Conservation (phyloP, 2,888 invertebrate genomes). For the Oligia strigilis region DNA sequence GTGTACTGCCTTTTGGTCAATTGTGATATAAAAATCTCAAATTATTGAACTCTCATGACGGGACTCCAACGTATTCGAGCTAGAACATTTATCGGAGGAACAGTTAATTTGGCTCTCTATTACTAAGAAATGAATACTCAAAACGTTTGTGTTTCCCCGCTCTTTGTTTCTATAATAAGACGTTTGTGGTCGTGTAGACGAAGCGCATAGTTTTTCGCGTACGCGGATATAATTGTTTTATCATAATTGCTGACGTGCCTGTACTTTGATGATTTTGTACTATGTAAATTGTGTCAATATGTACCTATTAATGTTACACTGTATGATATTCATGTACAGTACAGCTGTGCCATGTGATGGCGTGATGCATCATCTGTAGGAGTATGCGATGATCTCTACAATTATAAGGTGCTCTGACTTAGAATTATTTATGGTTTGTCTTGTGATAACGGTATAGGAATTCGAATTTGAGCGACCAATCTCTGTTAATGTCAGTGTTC, state of each 20-base stretch:
- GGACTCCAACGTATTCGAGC: slow-evolving; percentile 71
- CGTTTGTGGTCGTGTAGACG: slow-evolving; percentile 50
- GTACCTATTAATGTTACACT: slow-evolving; percentile 83
- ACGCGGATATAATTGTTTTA: slow-evolving; percentile 66
- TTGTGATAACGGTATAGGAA: slow-evolving; percentile 87
- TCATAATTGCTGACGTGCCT: slow-evolving; percentile 81
- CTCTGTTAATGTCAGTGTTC: slow-evolving; percentile 82
- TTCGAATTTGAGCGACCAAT: slow-evolving; percentile 87
- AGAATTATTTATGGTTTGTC: slow-evolving; percentile 87
- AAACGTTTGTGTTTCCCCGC: slow-evolving; percentile 59
- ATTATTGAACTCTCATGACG: slow-evolving; percentile 72
- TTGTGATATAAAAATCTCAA: slow-evolving; percentile 80
- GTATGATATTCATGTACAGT: slow-evolving; percentile 88
- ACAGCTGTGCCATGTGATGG: slow-evolving; percentile 88
- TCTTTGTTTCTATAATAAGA: slow-evolving; percentile 57
- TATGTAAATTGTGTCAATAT: slow-evolving; percentile 88
- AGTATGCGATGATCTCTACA: slow-evolving; percentile 90
- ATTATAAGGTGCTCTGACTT: slow-evolving; percentile 91
- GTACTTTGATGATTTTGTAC: slow-evolving; percentile 78
- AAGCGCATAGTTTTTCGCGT: slow-evolving; percentile 64
- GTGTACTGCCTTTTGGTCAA: slow-evolving; percentile 74
- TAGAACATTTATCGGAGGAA: slow-evolving; percentile 64
- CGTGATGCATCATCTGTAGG: slow-evolving; percentile 80
- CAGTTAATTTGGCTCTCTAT: slow-evolving; percentile 82
- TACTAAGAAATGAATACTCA: slow-evolving; percentile 82